phyloP scores from a whole-genome alignment of 2,113 vertebrate genomes.

The Leucopsar rothschildi region DNA sequence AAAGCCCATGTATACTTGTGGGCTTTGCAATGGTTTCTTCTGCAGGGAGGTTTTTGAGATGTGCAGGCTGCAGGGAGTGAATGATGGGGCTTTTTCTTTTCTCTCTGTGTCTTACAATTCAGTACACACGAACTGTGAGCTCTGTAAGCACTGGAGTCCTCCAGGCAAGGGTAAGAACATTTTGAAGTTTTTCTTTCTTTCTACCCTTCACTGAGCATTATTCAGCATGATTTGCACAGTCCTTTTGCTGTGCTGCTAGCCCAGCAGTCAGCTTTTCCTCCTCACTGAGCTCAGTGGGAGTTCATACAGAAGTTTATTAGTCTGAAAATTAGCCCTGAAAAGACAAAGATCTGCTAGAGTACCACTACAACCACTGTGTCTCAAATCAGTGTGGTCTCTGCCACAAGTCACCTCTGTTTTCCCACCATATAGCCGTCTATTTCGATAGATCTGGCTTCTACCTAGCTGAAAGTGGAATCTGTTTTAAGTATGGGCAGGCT shows the following conservation, averaged over 20 bases:
- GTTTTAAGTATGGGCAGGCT: not conserved
- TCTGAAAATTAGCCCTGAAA: not conserved
- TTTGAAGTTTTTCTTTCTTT: not conserved
- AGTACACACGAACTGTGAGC: accelerated
- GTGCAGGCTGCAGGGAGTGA: not conserved
- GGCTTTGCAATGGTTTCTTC: not conserved
- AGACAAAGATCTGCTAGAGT: not conserved
- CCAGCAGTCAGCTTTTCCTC: not conserved
- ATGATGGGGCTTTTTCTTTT: not conserved
- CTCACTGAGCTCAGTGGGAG: not conserved
- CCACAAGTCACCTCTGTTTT: not conserved
- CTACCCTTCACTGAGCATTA: not conserved
- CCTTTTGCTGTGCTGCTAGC: not conserved
- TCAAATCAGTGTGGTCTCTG: accelerated
- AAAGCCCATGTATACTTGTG: not conserved
- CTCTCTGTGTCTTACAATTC: not conserved
- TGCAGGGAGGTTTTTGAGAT: not conserved
- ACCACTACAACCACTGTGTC: not conserved
- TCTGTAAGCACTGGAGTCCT: accelerated
- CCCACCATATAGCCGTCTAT: not conserved
- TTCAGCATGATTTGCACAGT: not conserved
- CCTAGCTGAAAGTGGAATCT: not conserved
- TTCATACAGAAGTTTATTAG: not conserved
- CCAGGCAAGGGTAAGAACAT: not conserved
- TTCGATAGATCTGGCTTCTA: accelerated